phyloP scores from a whole-genome alignment of 2,113 vertebrate species.

The Dromaius novaehollandiae region DNA sequence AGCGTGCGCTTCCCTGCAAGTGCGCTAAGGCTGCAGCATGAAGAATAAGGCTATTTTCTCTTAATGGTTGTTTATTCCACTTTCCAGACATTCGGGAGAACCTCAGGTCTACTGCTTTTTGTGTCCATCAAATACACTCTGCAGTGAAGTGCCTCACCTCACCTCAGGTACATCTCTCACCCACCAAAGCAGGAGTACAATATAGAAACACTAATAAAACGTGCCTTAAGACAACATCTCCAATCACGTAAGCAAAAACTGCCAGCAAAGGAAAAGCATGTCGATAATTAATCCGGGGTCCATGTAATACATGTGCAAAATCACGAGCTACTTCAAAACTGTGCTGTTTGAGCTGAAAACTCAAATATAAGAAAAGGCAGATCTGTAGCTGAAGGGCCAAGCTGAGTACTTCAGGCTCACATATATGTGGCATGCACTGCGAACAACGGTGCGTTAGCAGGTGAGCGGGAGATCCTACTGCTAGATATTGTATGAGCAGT shows the following conservation, averaged over 20 bases:
- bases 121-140: not conserved
- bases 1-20: accelerated
- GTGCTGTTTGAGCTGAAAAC: not conserved
- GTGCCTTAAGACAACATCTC: not conserved
- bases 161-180: not conserved
- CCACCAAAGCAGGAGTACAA: not conserved
- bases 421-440: accelerated
- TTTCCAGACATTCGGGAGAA: not conserved
- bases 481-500: accelerated
- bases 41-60: not conserved
- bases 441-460: not conserved
- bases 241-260: not conserved
- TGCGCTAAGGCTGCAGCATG: not conserved
- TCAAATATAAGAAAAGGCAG: not conserved
- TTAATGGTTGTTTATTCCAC: not conserved
- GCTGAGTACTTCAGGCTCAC: accelerated
- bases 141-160: not conserved
- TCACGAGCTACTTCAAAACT: not conserved
- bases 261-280: not conserved
- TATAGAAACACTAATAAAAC: not conserved
- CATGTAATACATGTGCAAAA: not conserved
- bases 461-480: accelerated
- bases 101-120: accelerated
- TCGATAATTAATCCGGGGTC: not conserved
- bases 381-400: not conserved